Evolutionary conservation across 2,797 vertebrate genomes (phyloP).

Genomic region (Poecile montanus): DNA sequence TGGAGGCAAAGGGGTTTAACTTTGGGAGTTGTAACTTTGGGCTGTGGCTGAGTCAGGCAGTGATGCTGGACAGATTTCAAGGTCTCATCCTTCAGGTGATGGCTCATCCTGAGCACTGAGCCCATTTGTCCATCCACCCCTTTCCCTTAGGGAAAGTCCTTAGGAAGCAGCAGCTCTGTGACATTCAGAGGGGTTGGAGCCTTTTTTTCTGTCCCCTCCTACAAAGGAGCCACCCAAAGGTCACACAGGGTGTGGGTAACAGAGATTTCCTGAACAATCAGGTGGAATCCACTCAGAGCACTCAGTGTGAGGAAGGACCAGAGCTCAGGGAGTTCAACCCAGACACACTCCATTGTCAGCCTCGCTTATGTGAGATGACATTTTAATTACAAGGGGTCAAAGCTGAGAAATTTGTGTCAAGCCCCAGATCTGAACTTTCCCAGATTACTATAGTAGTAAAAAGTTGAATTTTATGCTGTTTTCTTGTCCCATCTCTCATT

Average conservation of each 20-base stretch:
- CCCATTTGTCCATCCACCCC: neutral
- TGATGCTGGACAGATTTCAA: neutral
- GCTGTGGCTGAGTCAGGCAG: neutral
- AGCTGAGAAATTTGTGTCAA: neutral
- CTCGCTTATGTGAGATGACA: neutral
- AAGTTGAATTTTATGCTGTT: neutral
- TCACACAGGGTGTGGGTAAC: neutral
- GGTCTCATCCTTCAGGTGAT: neutral
- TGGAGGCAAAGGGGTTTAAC: neutral
- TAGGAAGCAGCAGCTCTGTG: neutral
- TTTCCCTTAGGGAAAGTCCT: no score
- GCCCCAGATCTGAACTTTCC: neutral
- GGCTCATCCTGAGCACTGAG: neutral
- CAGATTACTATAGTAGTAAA: neutral
- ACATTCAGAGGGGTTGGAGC: neutral
- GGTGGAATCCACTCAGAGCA: neutral
- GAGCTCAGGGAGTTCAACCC: neutral
- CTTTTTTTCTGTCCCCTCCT: neutral
- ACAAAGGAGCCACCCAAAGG: neutral
- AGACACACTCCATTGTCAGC: neutral
- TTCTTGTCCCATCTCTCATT: neutral
- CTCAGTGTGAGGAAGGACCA: neutral
- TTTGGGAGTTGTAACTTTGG: neutral
- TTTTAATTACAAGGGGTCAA: constrained; percentile 14
- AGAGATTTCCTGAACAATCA: neutral